Evolutionary conservation across 2,888 invertebrate species (phyloP).

Genomic region (Watsonalla cultraria): DNA sequence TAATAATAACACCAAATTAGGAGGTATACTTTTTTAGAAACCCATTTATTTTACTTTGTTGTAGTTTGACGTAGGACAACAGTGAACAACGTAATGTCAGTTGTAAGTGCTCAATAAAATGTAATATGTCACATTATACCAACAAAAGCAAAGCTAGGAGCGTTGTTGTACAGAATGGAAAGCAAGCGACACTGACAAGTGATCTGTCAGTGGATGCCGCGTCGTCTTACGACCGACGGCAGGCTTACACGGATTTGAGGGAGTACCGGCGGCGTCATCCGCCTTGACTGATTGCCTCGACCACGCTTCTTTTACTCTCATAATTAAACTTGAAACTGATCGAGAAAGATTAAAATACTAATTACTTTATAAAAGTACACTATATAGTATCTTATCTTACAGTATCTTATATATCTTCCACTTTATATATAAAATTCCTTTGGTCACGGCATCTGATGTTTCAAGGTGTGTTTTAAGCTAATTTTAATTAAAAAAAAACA

Average conservation of each 20-base stretch:
- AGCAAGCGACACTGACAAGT: conserved; percentile 44
- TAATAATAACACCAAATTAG: no score
- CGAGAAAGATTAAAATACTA: conserved; percentile 7
- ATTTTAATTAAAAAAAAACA: no score
- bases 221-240: conserved; percentile 23
- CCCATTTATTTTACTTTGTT: no score
- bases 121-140: not conserved
- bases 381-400: no score
- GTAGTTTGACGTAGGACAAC: no score
- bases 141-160: not conserved
- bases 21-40: no score
- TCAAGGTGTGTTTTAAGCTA: no score
- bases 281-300: conserved; percentile 47
- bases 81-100: not conserved
- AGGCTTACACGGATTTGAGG: conserved; percentile 56
- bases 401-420: no score
- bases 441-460: no score
- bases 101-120: conserved; percentile 5
- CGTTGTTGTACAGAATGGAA: conserved; percentile 7
- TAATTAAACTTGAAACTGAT: conserved; percentile 25
- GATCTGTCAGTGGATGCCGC: conserved; percentile 44
- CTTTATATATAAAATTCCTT: no score
- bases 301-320: conserved; percentile 23
- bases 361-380: conserved; percentile 2
- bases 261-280: conserved; percentile 34